Conservation (phyloP, 2,797 vertebrate genomes). For the Pitangus sulphuratus region DNA sequence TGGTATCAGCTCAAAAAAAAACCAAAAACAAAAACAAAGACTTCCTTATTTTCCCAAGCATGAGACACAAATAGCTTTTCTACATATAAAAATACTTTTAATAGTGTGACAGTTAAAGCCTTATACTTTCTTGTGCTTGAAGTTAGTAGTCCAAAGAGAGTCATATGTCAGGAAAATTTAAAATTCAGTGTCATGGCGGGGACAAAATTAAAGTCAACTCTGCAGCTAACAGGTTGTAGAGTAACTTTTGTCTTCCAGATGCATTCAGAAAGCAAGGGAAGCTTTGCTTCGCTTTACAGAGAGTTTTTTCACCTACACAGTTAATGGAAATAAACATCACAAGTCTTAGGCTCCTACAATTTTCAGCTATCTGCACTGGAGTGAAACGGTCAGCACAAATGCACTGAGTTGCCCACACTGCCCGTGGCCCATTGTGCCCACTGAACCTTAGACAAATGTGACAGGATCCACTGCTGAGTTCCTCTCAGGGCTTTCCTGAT, state of each 20-base stretch:
- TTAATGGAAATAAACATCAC: neutral
- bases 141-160: neutral
- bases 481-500: neutral
- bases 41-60: neutral
- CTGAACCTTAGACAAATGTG: neutral
- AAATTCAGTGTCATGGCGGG: neutral
- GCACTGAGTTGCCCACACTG: neutral
- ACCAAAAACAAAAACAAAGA: neutral
- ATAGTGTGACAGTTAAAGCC: neutral
- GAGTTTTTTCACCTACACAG: neutral
- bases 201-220: neutral
- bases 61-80: neutral
- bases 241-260: neutral
- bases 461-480: neutral
- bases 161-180: neutral
- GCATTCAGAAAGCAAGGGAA: neutral
- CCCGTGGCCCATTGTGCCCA: neutral
- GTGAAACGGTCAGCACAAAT: neutral
- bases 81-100: neutral
- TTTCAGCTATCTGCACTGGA: neutral
- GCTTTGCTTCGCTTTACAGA: neutral
- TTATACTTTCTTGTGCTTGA: neutral
- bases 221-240: neutral
- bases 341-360: neutral
- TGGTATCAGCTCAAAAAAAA: neutral